phyloP scores from a whole-genome alignment of 2,113 vertebrate genomes.

The Brachypteracias leptosomus region DNA sequence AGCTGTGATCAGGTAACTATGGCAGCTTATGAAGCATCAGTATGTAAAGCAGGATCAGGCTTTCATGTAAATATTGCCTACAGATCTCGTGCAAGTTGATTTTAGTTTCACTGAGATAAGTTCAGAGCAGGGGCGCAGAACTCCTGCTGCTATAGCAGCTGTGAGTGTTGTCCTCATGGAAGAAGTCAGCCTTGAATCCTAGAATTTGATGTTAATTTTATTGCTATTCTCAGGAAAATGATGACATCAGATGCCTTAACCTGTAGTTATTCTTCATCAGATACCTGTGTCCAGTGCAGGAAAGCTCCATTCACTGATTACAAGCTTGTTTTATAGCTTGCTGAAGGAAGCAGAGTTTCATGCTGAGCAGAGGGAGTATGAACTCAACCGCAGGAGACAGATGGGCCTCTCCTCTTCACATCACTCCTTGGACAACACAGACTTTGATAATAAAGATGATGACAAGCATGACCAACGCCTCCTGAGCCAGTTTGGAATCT shows the following conservation, averaged over 20 bases:
- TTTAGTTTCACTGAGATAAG: not conserved
- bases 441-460: constrained; percentile 98
- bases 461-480: constrained; percentile 97
- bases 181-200: not conserved
- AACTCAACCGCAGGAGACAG: constrained; percentile 92
- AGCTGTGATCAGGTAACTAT: constrained; percentile 91
- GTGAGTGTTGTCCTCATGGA: not conserved
- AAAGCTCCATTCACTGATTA: not conserved
- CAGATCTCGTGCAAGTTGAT: not conserved
- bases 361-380: constrained; percentile 93
- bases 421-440: constrained; percentile 94
- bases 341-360: constrained; percentile 98
- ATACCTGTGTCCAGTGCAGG: not conserved
- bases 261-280: not conserved
- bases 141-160: not conserved
- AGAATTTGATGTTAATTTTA: not conserved
- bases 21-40: fast-evolving
- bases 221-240: not conserved
- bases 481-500: constrained; percentile 98
- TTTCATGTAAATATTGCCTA: not conserved
- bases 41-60: not conserved
- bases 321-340: constrained; percentile 74
- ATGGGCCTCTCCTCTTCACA: constrained; percentile 96
- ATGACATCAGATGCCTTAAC: not conserved
- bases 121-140: not conserved